These are phyloP conservation scores for Phyllotreta striolata DNA, from an alignment of 2,888 invertebrate species.

Conservation along the genomic window DNA sequence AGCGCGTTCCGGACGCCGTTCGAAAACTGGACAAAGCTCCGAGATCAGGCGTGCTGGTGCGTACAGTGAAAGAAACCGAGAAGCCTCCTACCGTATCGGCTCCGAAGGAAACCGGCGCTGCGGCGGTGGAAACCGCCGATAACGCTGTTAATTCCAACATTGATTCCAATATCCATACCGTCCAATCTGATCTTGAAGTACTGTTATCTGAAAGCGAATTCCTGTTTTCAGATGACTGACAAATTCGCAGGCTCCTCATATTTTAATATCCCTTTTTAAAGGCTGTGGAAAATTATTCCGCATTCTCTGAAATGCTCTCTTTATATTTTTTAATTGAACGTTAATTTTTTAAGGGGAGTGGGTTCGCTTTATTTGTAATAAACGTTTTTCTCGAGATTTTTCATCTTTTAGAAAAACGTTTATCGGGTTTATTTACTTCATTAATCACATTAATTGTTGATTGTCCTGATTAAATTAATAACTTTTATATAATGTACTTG, in stretches of 20 bases:
- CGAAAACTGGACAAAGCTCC: conserved; percentile 49
- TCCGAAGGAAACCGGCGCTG: conserved; percentile 16
- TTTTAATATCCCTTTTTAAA: conserved; percentile 24
- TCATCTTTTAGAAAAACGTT: conserved; percentile 6
- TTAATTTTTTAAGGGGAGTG: conserved; percentile 3
- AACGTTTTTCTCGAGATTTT: conserved; percentile 10
- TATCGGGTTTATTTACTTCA: not conserved
- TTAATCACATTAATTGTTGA: conserved; percentile 5
- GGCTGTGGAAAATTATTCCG: conserved; percentile 31
- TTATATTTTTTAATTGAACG: conserved; percentile 14
- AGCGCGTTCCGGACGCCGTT: conserved; percentile 62
- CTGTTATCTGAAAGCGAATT: conserved; percentile 68
- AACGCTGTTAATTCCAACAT: conserved; percentile 54
- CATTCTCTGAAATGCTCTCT: conserved; percentile 23
- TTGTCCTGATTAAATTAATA: not conserved
- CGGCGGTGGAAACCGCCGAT: conserved; percentile 20
- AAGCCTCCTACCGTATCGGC: conserved; percentile 5
- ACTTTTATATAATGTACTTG: conserved; percentile 1
- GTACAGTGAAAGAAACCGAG: conserved; percentile 50
- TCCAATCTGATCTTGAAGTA: conserved; percentile 69
- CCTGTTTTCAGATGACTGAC: conserved; percentile 61
- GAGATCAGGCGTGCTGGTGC: conserved; percentile 63
- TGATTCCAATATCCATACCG: conserved; percentile 68
- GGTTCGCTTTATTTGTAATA: conserved; percentile 15
- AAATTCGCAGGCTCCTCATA: conserved; percentile 26